Evolutionary conservation across 1,140 invertebrate genomes (phyloP), one percentile per base, ranked within the genome.

Genomic region (Zaprionus ornatus): DNA sequence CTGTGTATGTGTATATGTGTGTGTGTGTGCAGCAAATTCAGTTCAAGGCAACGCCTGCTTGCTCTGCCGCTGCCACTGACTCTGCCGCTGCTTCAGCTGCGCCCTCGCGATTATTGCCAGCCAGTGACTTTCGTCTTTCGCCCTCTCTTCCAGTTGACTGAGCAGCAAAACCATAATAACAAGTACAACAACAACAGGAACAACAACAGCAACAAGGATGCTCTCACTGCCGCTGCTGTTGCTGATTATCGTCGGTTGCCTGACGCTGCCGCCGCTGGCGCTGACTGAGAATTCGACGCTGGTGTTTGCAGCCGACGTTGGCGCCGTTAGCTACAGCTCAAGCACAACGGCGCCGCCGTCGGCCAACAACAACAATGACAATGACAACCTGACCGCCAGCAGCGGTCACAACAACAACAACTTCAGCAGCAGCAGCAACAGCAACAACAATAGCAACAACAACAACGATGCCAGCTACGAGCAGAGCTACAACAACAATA

Each of bases 21-120:
- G 50, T 48, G 27, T 35, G 52, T 62, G 52, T 54, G 72, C 77
- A 71, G 61, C 32, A 74, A 79, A 85, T 85, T 86, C 67, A 85
- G 82, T 85, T 85, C 82, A 85, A 85, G 82, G 82, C 82, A 72
- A 85, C 82, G 79, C 82, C 82, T 85, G 50, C 52, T 45, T 17
- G 29, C 35, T 52, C 70, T 66, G 37, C 13, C 40, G 19, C 21
- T 57, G 52, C 42, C 27, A 17, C 32, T 65, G 21, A 27, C 48
- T 54, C 48, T 52, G 7, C 29, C 7, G 9, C 29, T 32, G 13
- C 67, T 55, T 25, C 17, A 19, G 12, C 54, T 48, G 12, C 10
- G 40, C 13, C 23, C 15, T 45, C 19, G 45, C 4, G 15, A 15
- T 62, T 59, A 42, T 55, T 62, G 50, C 62, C 45, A 32, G 29